Conservation (phyloP, 2,888 invertebrate species). For the Tuta absoluta region DNA sequence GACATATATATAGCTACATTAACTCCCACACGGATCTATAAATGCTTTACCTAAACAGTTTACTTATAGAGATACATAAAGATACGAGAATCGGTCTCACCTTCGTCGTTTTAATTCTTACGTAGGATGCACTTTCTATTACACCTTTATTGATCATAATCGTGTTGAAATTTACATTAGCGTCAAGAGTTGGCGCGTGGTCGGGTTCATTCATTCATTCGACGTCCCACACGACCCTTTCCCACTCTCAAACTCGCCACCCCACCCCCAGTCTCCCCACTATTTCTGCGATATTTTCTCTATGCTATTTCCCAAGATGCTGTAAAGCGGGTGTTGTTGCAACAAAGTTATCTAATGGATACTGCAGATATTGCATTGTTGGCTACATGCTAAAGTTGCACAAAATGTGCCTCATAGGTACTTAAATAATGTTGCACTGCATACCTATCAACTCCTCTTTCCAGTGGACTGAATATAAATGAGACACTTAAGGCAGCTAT, state of each 20-base stretch:
- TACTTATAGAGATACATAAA: neutral
- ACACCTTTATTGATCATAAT: constrained; percentile 37
- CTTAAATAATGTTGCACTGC: constrained; percentile 12
- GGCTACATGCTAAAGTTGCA: neutral
- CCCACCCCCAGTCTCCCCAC: constrained; percentile 24
- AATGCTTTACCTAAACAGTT: constrained; percentile 1
- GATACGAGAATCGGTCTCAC: neutral
- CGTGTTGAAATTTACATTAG: constrained; percentile 39
- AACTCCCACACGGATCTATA: constrained; percentile 5
- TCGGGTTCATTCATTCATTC: constrained; percentile 47
- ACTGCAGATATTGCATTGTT: constrained; percentile 11
- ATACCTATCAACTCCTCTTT: neutral
- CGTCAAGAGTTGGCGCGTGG: constrained; percentile 28
- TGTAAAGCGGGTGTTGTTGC: constrained; percentile 21
- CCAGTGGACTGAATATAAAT: neutral
- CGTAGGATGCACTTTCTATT: constrained; percentile 43
- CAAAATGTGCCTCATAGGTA: neutral
- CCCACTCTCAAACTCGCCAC: constrained; percentile 35
- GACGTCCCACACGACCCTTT: constrained; percentile 44
- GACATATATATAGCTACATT: neutral
- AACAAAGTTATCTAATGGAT: constrained; percentile 22
- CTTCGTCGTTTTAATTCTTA: constrained; percentile 25
- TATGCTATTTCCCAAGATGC: constrained; percentile 27
- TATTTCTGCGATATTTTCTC: constrained; percentile 25
- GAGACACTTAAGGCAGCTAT: neutral